Base-by-base conservation (phyloP, 2,888 invertebrate species). In the Heteromurus nitidus region DNA sequence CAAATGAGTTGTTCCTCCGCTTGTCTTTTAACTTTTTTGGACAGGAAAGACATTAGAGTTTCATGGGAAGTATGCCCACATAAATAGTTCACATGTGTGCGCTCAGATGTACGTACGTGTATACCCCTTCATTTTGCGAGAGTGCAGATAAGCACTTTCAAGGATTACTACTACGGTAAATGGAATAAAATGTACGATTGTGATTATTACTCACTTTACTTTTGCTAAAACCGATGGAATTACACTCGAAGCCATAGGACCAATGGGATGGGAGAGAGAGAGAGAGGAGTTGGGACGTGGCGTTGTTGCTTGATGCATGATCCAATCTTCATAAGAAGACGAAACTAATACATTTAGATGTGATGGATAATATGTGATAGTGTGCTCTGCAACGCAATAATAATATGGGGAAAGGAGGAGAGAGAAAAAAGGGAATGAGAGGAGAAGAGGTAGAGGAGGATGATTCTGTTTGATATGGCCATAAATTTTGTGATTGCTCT, bases 401-500 rank as follows among this genome's bases (percentile, higher is more conserved):
- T 67, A 67, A 76, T 58, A 68, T 55, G 60, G 26, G 64, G 26
- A 44, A 47, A 18, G 24, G 60, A 18, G 9, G 26, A 44, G 58
- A 55, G 16, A 22, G 55, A 55, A 20, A 53, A 68, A 50, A 60
- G 58, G 58, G 44, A 68, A 60, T 60, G 77, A 69, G 68, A 58
- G 30, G 36, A 53, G 18, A 68, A 47, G 69, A 16, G 26, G 30
- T 62, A 18, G 50, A 24, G 31, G 70, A 76, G 77, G 69, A 79
- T 75, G 82, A 80, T 79, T 74, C 79, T 80, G 75, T 72, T 83
- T 84, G 75, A 84, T 85, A 81, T 83, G 82, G 83, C 83, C 83
- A 83, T 84, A 85, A 85, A 84, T 84, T 84, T 83, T 79, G 81
- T 84, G 85, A 85, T 85, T 85, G 85, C 84, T 85, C 80, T 76